Percentiles rank a stretch among this genome's conserved stretches.
Conservation (phyloP, 2,888 invertebrate genomes). For the Pandemis corylana region DNA sequence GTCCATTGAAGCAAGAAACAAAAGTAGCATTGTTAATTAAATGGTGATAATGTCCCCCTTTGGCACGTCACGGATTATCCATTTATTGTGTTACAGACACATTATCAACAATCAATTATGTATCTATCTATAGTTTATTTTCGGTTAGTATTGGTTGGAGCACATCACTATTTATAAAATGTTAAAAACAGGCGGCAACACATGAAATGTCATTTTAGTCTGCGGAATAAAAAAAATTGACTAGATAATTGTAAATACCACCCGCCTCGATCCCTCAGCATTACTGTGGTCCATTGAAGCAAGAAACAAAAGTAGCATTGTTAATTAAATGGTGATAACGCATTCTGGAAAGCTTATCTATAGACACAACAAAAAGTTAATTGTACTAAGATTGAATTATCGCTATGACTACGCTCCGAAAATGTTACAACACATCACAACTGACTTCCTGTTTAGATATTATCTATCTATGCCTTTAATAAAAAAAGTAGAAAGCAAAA, state of each 20-base stretch:
- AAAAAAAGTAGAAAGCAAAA: too few species aligned
- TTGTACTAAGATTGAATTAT: constrained; percentile 12
- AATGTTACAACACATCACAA: constrained; percentile 12
- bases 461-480: not conserved
- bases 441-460: constrained; percentile 10
- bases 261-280: not conserved
- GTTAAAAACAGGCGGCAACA: too few species aligned
- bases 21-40: constrained; percentile 2
- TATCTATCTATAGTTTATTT: too few species aligned
- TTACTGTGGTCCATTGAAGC: not conserved
- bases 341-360: constrained; percentile 8
- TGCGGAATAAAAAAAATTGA: not conserved
- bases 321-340: constrained; percentile 2
- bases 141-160: too few species aligned
- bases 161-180: not conserved
- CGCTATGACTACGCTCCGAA: constrained; percentile 17
- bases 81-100: too few species aligned
- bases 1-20: not conserved
- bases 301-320: not conserved
- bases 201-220: too few species aligned
- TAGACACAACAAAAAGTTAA: constrained; percentile 4
- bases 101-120: too few species aligned
- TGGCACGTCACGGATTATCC: too few species aligned
- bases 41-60: not conserved
- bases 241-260: not conserved